Evolutionary conservation across 2,797 vertebrate genomes (phyloP).

Genomic region (Myotis pilosus): DNA sequence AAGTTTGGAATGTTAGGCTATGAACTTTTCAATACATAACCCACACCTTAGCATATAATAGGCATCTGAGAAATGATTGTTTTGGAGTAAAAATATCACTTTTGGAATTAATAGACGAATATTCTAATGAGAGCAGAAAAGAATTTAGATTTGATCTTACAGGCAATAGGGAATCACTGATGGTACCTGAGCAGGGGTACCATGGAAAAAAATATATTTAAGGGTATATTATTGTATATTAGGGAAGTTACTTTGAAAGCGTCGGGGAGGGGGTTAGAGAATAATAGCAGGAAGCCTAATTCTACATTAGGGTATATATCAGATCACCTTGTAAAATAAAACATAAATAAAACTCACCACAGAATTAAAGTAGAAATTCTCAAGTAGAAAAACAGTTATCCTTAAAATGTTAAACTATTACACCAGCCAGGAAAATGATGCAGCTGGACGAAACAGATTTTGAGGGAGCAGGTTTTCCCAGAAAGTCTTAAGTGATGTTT

Average conservation of each 20-base stretch:
- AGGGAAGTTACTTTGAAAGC: slow-evolving; percentile 16
- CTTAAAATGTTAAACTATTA: slow-evolving; percentile 28
- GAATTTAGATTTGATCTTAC: slow-evolving; percentile 5
- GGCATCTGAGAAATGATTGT: background rate
- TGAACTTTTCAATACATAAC: slow-evolving; percentile 36
- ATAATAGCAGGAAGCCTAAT: background rate
- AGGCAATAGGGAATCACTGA: background rate
- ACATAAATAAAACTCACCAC: background rate
- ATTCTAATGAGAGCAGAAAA: slow-evolving; percentile 33
- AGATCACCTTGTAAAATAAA: slow-evolving; percentile 25
- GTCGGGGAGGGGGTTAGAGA: background rate
- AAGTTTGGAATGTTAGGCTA: slow-evolving; percentile 14
- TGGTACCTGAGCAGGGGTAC: background rate
- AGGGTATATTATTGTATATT: background rate
- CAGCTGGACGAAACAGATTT: slow-evolving; percentile 44
- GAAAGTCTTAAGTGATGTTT: slow-evolving; percentile 33
- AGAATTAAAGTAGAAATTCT: slow-evolving; percentile 11
- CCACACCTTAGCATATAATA: background rate
- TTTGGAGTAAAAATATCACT: slow-evolving; percentile 11
- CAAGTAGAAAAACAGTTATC: slow-evolving; percentile 2
- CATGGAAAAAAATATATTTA: background rate
- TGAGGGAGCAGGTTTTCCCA: slow-evolving; percentile 8
- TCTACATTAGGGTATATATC: background rate
- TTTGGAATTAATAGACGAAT: slow-evolving; percentile 33
- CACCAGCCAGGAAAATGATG: background rate